Base-by-base conservation (phyloP, 2,888 invertebrate species). In the Phortica okadai region DNA sequence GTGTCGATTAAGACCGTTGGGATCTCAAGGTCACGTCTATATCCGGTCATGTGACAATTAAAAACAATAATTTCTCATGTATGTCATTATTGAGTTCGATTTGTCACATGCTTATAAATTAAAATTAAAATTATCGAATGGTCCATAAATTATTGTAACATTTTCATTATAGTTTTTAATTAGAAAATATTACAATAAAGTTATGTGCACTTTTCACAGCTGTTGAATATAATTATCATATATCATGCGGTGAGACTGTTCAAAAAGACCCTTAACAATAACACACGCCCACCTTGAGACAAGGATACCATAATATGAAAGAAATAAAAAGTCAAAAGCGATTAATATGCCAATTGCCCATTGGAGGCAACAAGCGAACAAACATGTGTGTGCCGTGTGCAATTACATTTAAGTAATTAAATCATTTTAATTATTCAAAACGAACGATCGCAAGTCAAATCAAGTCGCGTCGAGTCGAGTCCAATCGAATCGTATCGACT, bases 331-430 rank as follows among this genome's bases (percentile, higher is more conserved):
- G 62, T 70, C 69, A 21, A 50, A 45, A 70, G 69, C 69, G 21
- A 50, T 70, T 70, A 73, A 73, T 11, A 59, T 33, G 73, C 42
- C 8, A 21, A 58, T 45, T 50, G 44, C 33, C 33, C 2, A 33
- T 41, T 41, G 41, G 44, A 14, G 42, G 44, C 50, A 14, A 50
- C 50, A 50, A 33, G 33, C 33, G 33, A 4, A 14, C 41, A 67
- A 10, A 67, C 44, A 67, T n/a, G 14, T 11, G 16, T 44, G 73
- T 76, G 76, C 77, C 72, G 14, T 77, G 76, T 81, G 82, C 75
- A 77, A 77, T 62, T 25, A 78, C 78, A 80, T 86, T 86, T 86
- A 85, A 87, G 82, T 82, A 84, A 86, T 86, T 87, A 85, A 83
- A 80, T 70, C 75, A 70, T 64, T 67, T 73, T 10, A 73, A 76